Percentiles rank a stretch among this genome's conserved stretches.
Evolutionary conservation across 2,797 vertebrate genomes (phyloP).

Genomic region (Hypotaenidia philippensis): DNA sequence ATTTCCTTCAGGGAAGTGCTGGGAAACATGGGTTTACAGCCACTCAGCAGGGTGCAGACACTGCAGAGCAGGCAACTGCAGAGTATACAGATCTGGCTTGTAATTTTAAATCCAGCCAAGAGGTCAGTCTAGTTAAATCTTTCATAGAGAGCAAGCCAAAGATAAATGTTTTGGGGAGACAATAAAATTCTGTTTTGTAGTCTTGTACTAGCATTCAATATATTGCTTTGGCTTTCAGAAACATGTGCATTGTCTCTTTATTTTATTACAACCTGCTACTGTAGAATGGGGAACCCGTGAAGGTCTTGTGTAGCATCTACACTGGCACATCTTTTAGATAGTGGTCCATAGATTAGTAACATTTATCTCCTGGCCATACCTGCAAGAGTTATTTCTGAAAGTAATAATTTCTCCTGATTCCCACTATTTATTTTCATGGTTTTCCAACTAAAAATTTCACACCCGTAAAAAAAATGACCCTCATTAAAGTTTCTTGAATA

Average conservation of each 20-base stretch:
- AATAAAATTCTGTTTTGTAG: not conserved
- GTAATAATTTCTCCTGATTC: not conserved
- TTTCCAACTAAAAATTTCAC: not conserved
- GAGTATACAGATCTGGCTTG: not conserved
- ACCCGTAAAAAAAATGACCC: not conserved
- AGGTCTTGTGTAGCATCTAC: not conserved
- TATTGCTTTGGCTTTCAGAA: not conserved
- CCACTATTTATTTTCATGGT: not conserved
- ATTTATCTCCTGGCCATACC: not conserved
- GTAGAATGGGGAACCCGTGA: not conserved
- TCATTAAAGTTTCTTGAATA: not conserved
- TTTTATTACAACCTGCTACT: not conserved
- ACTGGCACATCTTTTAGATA: not conserved
- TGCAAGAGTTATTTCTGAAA: not conserved
- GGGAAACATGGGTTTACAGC: not conserved
- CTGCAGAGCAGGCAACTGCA: not conserved
- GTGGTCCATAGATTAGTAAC: not conserved
- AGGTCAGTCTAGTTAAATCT: not conserved
- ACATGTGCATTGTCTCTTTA: not conserved
- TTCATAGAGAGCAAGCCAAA: not conserved
- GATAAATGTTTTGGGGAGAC: not conserved
- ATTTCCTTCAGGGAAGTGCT: not conserved
- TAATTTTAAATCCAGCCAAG: slow-evolving; percentile 30
- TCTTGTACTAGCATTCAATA: not conserved
- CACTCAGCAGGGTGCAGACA: not conserved